phyloP scores from a whole-genome alignment of 2,797 vertebrate genomes.

The Siniperca undulata region DNA sequence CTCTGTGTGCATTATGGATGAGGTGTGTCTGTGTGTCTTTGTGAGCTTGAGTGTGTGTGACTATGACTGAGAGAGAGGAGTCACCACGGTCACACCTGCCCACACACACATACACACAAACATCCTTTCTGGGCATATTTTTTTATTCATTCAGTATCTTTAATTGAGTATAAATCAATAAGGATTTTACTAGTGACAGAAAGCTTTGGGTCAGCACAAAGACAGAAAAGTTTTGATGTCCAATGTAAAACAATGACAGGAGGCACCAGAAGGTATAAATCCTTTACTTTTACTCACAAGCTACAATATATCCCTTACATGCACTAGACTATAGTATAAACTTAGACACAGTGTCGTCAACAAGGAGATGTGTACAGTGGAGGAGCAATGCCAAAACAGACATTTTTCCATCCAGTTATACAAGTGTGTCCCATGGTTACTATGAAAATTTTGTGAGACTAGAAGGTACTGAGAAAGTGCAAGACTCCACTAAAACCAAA shows the following conservation, averaged over 20 bases:
- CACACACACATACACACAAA: slow-evolving; percentile 8
- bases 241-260: neutral
- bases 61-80: slow-evolving; percentile 23
- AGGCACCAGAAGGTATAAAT: no score
- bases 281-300: neutral
- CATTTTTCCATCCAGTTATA: slow-evolving; percentile 11
- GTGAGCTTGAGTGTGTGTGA: slow-evolving; percentile 27
- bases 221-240: neutral
- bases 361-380: neutral
- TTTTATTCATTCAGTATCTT: neutral
- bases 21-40: slow-evolving; percentile 11
- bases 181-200: neutral
- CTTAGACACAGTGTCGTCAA: neutral
- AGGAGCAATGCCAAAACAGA: neutral
- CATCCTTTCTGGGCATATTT: neutral
- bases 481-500: neutral
- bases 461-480: neutral
- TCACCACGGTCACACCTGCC: slow-evolving; percentile 30
- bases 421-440: slow-evolving; percentile 24
- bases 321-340: neutral
- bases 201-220: neutral
- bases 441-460: slow-evolving; percentile 30
- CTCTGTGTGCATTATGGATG: slow-evolving; percentile 79
- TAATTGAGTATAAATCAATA: slow-evolving; percentile 5
- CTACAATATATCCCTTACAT: neutral